Evolutionary conservation across 2,888 invertebrate genomes (phyloP).

Genomic region (Apocheima hispidaria): DNA sequence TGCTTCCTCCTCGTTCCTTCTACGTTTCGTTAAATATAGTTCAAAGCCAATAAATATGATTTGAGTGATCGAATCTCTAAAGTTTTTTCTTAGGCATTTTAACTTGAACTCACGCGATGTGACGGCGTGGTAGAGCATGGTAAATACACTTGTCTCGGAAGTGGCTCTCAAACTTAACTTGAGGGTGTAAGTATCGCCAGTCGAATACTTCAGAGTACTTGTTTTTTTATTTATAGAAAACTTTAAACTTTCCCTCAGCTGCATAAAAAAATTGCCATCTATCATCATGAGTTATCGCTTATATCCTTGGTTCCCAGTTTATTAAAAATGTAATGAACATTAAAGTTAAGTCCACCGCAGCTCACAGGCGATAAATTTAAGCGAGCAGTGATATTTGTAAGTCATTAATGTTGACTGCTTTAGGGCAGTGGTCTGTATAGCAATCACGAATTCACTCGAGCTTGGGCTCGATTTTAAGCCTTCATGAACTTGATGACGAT

Average conservation of each 20-base stretch:
- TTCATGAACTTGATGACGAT: neutral
- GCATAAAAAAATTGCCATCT: slow-evolving; percentile 6
- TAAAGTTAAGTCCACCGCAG: slow-evolving; percentile 24
- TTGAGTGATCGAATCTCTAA: too few species aligned
- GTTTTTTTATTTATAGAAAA: too few species aligned
- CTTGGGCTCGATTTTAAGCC: neutral
- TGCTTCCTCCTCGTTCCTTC: too few species aligned
- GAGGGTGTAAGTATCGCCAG: too few species aligned
- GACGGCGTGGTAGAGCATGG: too few species aligned
- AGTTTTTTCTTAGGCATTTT: too few species aligned
- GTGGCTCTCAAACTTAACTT: too few species aligned
- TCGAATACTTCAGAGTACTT: too few species aligned
- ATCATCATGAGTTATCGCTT: slow-evolving; percentile 19
- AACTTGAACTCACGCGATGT: too few species aligned
- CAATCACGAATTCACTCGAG: slow-evolving; percentile 7
- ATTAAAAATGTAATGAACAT: slow-evolving; percentile 30
- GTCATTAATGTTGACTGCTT: slow-evolving; percentile 20
- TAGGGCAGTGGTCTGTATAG: slow-evolving; percentile 11
- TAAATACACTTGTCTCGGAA: too few species aligned
- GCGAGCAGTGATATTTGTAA: slow-evolving; percentile 28
- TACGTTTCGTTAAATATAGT: too few species aligned
- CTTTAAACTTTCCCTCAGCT: slow-evolving; percentile 3
- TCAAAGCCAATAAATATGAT: too few species aligned
- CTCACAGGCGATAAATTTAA: slow-evolving; percentile 26
- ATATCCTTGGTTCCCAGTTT: slow-evolving; percentile 21